Conservation (phyloP, 2,113 vertebrate species). For the Pollimyrus isidori region DNA sequence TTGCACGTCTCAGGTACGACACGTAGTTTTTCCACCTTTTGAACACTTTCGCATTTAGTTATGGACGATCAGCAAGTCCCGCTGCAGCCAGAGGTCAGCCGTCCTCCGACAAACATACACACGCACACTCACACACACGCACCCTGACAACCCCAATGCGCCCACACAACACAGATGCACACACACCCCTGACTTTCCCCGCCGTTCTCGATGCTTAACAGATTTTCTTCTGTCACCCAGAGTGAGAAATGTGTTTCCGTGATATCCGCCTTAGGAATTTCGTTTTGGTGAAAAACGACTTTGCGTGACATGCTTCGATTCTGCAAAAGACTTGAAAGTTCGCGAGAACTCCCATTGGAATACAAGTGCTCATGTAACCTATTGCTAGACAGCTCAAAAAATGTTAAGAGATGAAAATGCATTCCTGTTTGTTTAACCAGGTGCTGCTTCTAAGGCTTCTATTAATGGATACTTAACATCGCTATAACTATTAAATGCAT, state of each 20-base stretch:
- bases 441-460: background rate
- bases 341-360: background rate
- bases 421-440: conserved; percentile 1
- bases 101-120: background rate
- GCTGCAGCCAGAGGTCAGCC: background rate
- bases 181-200: background rate
- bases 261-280: background rate
- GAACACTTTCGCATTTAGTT: background rate
- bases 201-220: background rate
- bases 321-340: background rate
- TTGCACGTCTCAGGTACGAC: background rate
- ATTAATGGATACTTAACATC: background rate
- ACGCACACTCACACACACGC: background rate
- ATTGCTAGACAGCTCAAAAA: background rate
- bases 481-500: background rate
- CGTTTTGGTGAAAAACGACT: background rate
- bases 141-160: background rate
- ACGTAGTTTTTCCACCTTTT: background rate
- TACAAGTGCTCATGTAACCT: background rate
- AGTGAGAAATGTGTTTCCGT: background rate
- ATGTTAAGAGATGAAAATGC: background rate
- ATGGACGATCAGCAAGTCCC: background rate
- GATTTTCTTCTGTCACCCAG: background rate
- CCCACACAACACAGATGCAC: background rate
- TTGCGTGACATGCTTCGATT: background rate